phyloP scores from a whole-genome alignment of 1,140 invertebrate species.

The Bombus breviceps region DNA sequence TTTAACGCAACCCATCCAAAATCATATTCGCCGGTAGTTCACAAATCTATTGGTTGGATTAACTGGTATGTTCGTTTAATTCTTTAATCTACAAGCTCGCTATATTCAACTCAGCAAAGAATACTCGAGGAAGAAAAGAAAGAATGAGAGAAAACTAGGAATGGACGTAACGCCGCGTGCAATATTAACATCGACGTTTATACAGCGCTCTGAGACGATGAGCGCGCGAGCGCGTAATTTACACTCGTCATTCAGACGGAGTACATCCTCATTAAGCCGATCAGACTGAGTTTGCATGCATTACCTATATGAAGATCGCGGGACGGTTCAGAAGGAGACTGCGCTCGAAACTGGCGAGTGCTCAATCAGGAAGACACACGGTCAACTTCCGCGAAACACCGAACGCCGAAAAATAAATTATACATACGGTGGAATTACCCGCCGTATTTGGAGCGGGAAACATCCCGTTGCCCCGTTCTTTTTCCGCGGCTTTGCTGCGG shows the following conservation, averaged over 20 bases:
- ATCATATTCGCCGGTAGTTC: too few species aligned
- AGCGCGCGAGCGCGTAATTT: constrained; percentile 57
- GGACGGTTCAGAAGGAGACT: background rate
- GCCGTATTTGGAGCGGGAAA: constrained; percentile 34
- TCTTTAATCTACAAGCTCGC: too few species aligned
- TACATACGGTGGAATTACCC: constrained; percentile 28
- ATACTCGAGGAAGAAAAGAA: background rate
- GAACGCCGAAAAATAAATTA: constrained; percentile 41
- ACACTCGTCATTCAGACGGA: constrained; percentile 63
- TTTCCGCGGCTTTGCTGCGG: background rate
- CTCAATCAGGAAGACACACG: constrained; percentile 27
- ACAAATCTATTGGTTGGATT: too few species aligned
- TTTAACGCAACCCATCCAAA: too few species aligned
- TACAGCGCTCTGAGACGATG: constrained; percentile 18
- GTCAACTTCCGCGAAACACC: constrained; percentile 44
- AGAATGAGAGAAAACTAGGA: background rate
- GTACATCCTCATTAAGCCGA: constrained; percentile 69
- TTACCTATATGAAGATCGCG: constrained; percentile 49
- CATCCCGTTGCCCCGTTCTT: constrained; percentile 18
- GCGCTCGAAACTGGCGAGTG: background rate
- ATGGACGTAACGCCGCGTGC: background rate
- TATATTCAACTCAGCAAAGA: too few species aligned
- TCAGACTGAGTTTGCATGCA: constrained; percentile 65
- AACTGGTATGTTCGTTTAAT: too few species aligned
- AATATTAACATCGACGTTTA: constrained; percentile 51